Evolutionary conservation across 2,888 invertebrate species (phyloP).

Genomic region (Drosophila conformis): DNA sequence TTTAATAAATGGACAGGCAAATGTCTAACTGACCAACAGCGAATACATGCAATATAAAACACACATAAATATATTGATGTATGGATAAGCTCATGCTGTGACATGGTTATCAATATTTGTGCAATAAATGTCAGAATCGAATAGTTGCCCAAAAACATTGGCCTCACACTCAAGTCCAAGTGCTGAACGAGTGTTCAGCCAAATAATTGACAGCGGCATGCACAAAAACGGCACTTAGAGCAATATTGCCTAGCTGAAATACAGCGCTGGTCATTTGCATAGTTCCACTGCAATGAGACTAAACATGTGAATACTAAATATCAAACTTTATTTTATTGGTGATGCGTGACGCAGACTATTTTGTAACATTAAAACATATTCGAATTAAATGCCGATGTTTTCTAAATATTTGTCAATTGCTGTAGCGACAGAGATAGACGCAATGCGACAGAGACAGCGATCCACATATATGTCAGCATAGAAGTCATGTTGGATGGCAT

Average conservation of each 20-base stretch:
- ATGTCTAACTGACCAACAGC: constrained; percentile 46
- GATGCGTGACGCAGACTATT: neutral
- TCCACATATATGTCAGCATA: constrained; percentile 11
- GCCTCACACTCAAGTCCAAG: constrained; percentile 39
- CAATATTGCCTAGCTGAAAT: constrained; percentile 19
- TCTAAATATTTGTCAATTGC: neutral
- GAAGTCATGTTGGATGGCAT: constrained; percentile 36
- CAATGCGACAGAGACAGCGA: neutral
- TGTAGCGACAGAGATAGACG: constrained; percentile 6
- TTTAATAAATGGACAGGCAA: constrained; percentile 59
- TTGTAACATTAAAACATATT: neutral
- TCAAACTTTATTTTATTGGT: neutral
- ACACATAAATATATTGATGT: neutral
- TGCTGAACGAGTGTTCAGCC: constrained; percentile 23
- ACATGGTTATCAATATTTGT: constrained; percentile 51
- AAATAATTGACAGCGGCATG: constrained; percentile 63
- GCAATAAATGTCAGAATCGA: constrained; percentile 64
- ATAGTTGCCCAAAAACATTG: constrained; percentile 55
- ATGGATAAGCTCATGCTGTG: constrained; percentile 1
- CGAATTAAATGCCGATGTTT: neutral
- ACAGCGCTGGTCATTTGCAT: constrained; percentile 23
- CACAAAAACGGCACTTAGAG: constrained; percentile 60
- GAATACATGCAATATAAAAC: neutral
- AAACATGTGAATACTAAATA: neutral
- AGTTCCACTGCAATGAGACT: neutral